Conservation (phyloP, 2,113 vertebrate genomes). For the Crotalus horridus region DNA sequence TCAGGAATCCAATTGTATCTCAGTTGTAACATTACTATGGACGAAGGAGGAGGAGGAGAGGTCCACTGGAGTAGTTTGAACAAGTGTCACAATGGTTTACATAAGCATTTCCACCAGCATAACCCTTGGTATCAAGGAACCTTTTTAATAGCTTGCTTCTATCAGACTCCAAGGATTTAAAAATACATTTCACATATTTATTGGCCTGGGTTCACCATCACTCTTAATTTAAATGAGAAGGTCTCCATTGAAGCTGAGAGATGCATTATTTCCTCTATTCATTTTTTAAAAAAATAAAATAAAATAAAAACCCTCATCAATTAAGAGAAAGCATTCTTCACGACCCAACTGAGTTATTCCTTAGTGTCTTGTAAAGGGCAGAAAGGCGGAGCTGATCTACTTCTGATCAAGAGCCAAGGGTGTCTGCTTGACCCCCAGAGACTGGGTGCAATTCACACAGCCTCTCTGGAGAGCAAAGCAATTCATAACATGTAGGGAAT, state of each 20-base stretch:
- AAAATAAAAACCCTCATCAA: not conserved
- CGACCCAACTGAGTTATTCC: not conserved
- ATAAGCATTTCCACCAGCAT: conserved; percentile 50
- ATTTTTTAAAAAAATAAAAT: not conserved
- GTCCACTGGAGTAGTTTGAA: conserved; percentile 46
- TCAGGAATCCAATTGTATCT: conserved; percentile 70
- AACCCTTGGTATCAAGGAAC: conserved; percentile 45
- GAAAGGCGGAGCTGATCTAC: not conserved
- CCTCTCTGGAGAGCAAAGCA: not conserved
- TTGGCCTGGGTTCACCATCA: conserved; percentile 46
- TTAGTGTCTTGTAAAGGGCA: not conserved
- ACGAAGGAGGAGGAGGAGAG: conserved; percentile 34
- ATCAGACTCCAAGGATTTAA: conserved; percentile 1
- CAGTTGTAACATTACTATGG: conserved; percentile 49
- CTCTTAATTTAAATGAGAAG: conserved; percentile 55
- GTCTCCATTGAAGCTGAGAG: conserved; percentile 38
- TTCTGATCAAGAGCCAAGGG: not conserved
- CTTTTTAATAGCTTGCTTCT: conserved; percentile 50
- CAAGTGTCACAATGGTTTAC: conserved; percentile 57
- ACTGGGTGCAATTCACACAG: not conserved
- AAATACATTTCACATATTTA: conserved; percentile 52
- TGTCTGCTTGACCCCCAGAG: not conserved
- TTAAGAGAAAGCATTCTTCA: conserved; percentile 14
- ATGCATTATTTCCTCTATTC: not conserved
- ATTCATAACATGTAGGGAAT: not conserved